Base-by-base conservation (phyloP, 1,140 invertebrate species). In the Triops longicaudatus region DNA sequence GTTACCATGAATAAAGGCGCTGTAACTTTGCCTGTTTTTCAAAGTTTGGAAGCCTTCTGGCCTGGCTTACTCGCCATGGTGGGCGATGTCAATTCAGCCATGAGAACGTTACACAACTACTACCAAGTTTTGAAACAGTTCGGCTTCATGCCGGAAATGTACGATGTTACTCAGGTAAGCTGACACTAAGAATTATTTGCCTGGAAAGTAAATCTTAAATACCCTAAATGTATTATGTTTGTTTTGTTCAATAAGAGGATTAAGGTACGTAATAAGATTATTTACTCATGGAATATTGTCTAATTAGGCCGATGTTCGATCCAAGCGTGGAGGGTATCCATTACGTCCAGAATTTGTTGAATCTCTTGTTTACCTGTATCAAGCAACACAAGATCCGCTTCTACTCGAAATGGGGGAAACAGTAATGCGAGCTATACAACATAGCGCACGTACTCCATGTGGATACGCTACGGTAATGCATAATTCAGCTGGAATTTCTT, bases 41-140 rank as follows among this genome's bases (percentile, higher is more conserved):
- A 99, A 83, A 98, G 96, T 0, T 86, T 99, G 11, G 98, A 99
- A 86, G 93, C 97, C 0, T 99, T 96, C 83, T 99, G 97, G 96
- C 98, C 98, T 1, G 97, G 98, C 3, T 87, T 99, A 41, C 86
- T 99, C 42, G 96, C 96, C 83, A 87, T 97, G 79, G 90, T 89
- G 80, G 94, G 96, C 10, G 94, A 98, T 82, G 90, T 93, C n/a
- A 91, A 91, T 79, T 90, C 92, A 80, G 98, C 93, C 1, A 91
- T 97, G 89, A 93, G 94, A 82, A 95, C 96, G 7, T 86, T 99
- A 37, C 92, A 96, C 81, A 98, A 98, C 84, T 99, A 99, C 84
- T 93, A 98, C 82, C 91, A 94, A 81, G 93, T 99, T 0, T 97
- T 94, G 94, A 92, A 92, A 80, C 94, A 98, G 83, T 98, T 96